Base-by-base conservation (phyloP, 2,888 invertebrate genomes). In the Meteorus colon region DNA sequence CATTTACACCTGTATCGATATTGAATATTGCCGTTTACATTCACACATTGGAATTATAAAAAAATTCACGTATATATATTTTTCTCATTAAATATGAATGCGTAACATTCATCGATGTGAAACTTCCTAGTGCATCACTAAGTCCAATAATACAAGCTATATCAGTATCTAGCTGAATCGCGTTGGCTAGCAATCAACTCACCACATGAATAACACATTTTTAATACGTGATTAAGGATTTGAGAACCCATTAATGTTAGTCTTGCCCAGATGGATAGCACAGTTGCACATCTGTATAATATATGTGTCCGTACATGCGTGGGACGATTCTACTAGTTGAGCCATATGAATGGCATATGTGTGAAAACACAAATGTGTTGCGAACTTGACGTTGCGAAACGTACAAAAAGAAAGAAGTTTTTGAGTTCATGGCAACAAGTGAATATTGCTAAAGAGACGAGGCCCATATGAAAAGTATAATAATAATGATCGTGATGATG, bases 261-360 rank as follows among this genome's bases (percentile, higher is more conserved):
- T 67, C 16, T 27, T 34, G 12, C n/a, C 27, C 29, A 69, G 31
- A 69, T 34, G 51, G 55, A 60, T 41, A 62, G 60, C 62, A 60
- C 34, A 59, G 62, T 71, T 62, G 55, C 70, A 55, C 48, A 48
- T 55, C 6, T 55, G 55, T 62, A 63, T 12, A 72, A 59, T 63
- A 55, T 55, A 19, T 55, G 19, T 55, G 48, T 48, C 4, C 16
- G n/a, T 37, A 27, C 4, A 63, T 72, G 62, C 71, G 62, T 72
- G 51, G 72, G 72, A 72, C 63, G 63, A 72, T 31, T n/a, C n/a
- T 6, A 55, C 27, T 62, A 71, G 59, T 59, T 72, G n/a, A 29
- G n/a, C 63, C 72, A 63, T 31, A 29, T 63, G 63, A 48, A 48
- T 72, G 27, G 55, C 48, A 72, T 48, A 63, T 72, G 63, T 55